phyloP scores from a whole-genome alignment of 2,113 vertebrate species.

The Atrichornis clamosus region DNA sequence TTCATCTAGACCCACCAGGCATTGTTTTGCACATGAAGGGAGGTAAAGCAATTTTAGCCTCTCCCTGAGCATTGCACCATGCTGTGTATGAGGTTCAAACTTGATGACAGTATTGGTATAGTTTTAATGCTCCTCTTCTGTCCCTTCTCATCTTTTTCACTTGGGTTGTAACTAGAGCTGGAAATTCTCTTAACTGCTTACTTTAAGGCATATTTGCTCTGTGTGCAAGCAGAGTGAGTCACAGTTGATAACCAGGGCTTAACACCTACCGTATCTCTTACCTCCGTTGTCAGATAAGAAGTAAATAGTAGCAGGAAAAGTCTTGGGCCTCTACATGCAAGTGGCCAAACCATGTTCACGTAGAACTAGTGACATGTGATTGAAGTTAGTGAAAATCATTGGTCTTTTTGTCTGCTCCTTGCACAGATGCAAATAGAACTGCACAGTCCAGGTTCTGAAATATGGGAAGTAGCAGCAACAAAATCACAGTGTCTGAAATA shows the following conservation, averaged over 20 bases:
- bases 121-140: not conserved
- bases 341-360: not conserved
- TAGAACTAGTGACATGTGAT: not conserved
- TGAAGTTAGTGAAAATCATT: not conserved
- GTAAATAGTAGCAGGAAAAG: not conserved
- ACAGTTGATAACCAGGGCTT: not conserved
- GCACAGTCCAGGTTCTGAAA: not conserved
- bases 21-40: not conserved
- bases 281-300: not conserved
- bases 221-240: not conserved
- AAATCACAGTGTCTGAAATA: not conserved
- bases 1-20: not conserved
- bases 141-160: not conserved
- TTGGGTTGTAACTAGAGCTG: not conserved
- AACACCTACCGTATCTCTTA: not conserved
- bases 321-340: not conserved
- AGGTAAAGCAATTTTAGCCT: not conserved
- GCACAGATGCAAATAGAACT: not conserved
- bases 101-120: not conserved
- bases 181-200: not conserved
- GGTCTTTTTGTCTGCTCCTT: not conserved
- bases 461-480: not conserved
- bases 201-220: not conserved
- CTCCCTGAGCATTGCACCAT: not conserved
- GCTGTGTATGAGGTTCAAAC: not conserved